A percentile compares a stretch with the other conserved stretches of the same genome.
phyloP scores from a whole-genome alignment of 2,888 invertebrate genomes.

The Pristionchus entomophagus region DNA sequence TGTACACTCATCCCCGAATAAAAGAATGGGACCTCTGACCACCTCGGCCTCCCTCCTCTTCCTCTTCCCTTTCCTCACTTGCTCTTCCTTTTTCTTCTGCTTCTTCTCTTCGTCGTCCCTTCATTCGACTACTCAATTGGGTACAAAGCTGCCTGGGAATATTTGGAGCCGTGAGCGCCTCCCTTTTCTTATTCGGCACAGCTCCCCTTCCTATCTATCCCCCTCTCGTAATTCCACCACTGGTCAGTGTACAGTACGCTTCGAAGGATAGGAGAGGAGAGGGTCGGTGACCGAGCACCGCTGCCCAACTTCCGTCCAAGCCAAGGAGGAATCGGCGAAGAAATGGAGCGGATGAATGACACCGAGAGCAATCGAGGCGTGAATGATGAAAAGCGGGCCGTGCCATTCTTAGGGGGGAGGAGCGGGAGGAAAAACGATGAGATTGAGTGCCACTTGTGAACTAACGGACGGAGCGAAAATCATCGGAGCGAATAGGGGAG shows the following conservation, averaged over 20 bases:
- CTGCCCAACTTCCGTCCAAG: conserved; percentile 30
- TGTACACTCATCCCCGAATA: conserved; percentile 35
- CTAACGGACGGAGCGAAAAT: neutral
- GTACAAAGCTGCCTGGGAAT: conserved; percentile 39
- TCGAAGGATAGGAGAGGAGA: neutral
- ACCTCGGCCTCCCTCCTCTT: neutral
- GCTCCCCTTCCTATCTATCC: neutral
- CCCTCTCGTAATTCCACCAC: conserved; percentile 8
- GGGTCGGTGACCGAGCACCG: neutral
- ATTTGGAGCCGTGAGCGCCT: conserved; percentile 32
- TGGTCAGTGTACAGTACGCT: conserved; percentile 12
- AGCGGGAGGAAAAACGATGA: conserved; percentile 37
- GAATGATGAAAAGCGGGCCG: conserved; percentile 37
- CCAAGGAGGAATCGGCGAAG: too few relatives aligned
- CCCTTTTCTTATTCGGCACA: neutral
- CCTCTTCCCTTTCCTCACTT: too few relatives aligned
- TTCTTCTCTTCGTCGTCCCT: neutral
- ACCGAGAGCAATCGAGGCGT: conserved; percentile 28
- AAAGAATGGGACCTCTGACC: conserved; percentile 19
- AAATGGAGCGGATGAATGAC: conserved; percentile 41
- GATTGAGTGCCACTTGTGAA: conserved; percentile 38
- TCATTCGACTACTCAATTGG: conserved; percentile 43
- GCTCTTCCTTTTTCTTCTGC: neutral
- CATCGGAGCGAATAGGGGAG: neutral
- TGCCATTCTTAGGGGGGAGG: neutral